A percentile compares a stretch with the other conserved stretches of the same genome.
phyloP scores from a whole-genome alignment of 2,797 vertebrate genomes.

The Sebastiscus albofasciatus region DNA sequence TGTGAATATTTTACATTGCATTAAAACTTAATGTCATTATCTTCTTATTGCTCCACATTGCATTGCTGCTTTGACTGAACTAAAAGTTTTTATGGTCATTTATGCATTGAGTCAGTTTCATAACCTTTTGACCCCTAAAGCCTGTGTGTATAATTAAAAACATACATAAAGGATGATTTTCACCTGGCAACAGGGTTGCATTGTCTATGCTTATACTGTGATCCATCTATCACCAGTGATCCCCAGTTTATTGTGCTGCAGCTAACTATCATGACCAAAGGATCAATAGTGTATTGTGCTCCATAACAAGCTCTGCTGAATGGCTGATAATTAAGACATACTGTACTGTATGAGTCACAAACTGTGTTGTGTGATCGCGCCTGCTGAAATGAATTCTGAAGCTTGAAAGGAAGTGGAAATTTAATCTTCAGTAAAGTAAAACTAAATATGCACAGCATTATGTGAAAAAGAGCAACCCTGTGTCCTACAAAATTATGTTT shows the following conservation, averaged over 20 bases:
- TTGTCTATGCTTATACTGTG: slow-evolving; percentile 28
- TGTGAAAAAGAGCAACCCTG: background rate
- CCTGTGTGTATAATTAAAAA: slow-evolving; percentile 7
- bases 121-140: slow-evolving; percentile 26
- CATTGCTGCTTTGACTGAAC: background rate
- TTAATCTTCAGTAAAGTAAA: background rate
- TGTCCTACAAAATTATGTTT: too few relatives aligned
- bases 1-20: slow-evolving; percentile 65
- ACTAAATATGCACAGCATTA: background rate
- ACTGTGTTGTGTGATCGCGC: background rate
- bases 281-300: slow-evolving; percentile 59
- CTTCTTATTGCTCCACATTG: slow-evolving; percentile 39
- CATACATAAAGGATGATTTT: background rate
- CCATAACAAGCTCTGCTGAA: slow-evolving; percentile 42
- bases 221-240: slow-evolving; percentile 56
- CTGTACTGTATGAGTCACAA: slow-evolving; percentile 31
- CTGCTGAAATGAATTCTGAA: background rate
- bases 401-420: background rate
- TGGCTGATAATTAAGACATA: slow-evolving; percentile 58
- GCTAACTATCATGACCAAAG: slow-evolving; percentile 37
- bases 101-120: background rate
- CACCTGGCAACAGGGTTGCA: background rate
- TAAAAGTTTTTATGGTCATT: slow-evolving; percentile 18
- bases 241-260: slow-evolving; percentile 44
- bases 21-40: slow-evolving; percentile 32